Percentiles rank a stretch among this genome's conserved stretches.
Evolutionary conservation across 2,113 vertebrate species (phyloP).

Genomic region (Antechinus stuartii): DNA sequence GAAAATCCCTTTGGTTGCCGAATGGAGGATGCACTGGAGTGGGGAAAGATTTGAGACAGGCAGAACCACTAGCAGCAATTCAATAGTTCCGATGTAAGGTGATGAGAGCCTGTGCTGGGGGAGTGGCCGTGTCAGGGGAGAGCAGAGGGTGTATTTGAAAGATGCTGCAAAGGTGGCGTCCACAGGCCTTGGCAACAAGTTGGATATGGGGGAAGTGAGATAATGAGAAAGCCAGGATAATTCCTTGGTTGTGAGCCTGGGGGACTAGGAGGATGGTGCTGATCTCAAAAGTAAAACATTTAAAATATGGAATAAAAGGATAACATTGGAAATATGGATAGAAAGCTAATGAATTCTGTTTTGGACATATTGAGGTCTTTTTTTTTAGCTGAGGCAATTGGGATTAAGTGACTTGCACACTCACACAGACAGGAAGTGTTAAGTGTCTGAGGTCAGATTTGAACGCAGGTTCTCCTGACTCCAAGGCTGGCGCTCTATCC

Average conservation of each 20-base stretch:
- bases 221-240: background rate
- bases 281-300: background rate
- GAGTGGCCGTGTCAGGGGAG: background rate
- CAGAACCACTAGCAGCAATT: background rate
- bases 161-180: background rate
- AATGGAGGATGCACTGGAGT: background rate
- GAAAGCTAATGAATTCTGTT: background rate
- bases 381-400: no score
- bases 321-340: background rate
- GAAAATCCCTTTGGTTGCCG: background rate
- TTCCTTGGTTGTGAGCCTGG: no score
- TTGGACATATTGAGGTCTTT: background rate
- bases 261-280: background rate
- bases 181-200: background rate
- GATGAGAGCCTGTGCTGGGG: background rate
- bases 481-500: no score
- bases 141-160: no score
- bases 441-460: no score
- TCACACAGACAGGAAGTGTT: no score
- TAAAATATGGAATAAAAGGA: background rate
- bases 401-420: background rate
- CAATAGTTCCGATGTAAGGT: background rate
- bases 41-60: no score
- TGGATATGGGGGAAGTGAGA: background rate
- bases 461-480: no score